Evolutionary conservation across 2,888 invertebrate species (phyloP).

Genomic region (Anoncus sp.): DNA sequence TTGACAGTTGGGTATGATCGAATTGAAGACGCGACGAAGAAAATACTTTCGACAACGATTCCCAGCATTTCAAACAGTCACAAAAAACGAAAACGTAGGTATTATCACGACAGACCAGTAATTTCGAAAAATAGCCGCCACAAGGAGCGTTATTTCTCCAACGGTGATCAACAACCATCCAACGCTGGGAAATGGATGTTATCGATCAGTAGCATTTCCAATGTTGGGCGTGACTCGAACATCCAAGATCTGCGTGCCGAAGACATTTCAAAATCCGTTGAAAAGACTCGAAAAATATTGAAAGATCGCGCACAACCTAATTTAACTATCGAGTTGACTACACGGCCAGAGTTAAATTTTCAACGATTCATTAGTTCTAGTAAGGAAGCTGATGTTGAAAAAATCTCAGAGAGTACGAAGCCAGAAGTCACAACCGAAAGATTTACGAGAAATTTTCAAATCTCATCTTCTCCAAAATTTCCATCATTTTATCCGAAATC

Average conservation of each 20-base stretch:
- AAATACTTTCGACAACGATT: not conserved
- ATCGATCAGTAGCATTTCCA: too few relatives aligned
- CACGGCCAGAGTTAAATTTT: slow-evolving; percentile 16
- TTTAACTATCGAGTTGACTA: too few relatives aligned
- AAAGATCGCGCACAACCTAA: not conserved
- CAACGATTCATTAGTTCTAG: not conserved
- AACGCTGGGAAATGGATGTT: not conserved
- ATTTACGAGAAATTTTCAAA: slow-evolving; percentile 26
- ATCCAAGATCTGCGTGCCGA: too few relatives aligned
- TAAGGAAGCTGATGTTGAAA: not conserved
- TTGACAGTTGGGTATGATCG: not conserved
- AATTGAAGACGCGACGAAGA: not conserved
- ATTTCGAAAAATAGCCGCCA: too few relatives aligned
- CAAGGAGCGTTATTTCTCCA: too few relatives aligned
- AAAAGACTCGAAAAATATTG: not conserved
- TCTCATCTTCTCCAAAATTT: slow-evolving; percentile 10
- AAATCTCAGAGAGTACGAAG: not conserved
- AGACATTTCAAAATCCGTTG: slow-evolving; percentile 12
- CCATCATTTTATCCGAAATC: slow-evolving; percentile 51
- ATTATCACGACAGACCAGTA: slow-evolving; percentile 4
- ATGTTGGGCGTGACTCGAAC: too few relatives aligned
- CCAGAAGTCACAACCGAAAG: not conserved
- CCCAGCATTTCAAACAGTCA: not conserved
- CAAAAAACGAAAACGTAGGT: slow-evolving; percentile 8
- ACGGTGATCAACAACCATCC: not conserved